Base-by-base conservation (phyloP, 1,140 invertebrate species). In the Andricus grossulariae region DNA sequence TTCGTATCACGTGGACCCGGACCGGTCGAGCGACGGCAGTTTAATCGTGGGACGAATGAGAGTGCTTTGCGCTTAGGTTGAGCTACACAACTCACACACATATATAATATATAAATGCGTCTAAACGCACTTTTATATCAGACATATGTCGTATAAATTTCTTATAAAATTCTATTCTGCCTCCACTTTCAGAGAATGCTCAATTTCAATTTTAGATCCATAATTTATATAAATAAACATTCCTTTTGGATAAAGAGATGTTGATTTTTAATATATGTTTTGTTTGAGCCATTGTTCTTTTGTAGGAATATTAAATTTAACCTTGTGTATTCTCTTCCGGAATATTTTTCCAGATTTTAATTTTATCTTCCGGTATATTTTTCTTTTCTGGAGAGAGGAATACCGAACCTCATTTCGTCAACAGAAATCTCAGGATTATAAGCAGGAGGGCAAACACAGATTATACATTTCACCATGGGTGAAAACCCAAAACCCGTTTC, bases 1-100 rank as follows among this genome's bases (percentile, higher is more conserved):
- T 50, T 45, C 39, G 50, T 21, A 45, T 77, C 39, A 66, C 80
- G 72, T 71, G 71, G 45, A 66, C 51, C 19, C 49, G n/a, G 50
- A 71, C 72, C 50, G 73, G 71, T 66, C 71, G 45, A 15, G 50
- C 50, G 55, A 78, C 32, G 60, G 60, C 49, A 78, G 50, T 60
- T 72, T 70, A 71, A 77, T 77, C 74, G 70, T 54, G 60, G 60
- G 60, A 66, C 60, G 60, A 66, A 66, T 66, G 60, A 66, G 60
- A 66, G 25, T 39, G 25, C 16, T 21, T 66, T 66, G 15, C 12
- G 39, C 13, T 13, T 39, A 66, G 32, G 32, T 15, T 25, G 13
- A 25, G 15, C 25, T 8, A n/a, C 21, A 45, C 6, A 11, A n/a
- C 16, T 8, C n/a, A 45, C 21, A 55, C 21, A 55, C 18, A 12